phyloP scores from a whole-genome alignment of 2,797 vertebrate genomes.

The Ataeniobius toweri region DNA sequence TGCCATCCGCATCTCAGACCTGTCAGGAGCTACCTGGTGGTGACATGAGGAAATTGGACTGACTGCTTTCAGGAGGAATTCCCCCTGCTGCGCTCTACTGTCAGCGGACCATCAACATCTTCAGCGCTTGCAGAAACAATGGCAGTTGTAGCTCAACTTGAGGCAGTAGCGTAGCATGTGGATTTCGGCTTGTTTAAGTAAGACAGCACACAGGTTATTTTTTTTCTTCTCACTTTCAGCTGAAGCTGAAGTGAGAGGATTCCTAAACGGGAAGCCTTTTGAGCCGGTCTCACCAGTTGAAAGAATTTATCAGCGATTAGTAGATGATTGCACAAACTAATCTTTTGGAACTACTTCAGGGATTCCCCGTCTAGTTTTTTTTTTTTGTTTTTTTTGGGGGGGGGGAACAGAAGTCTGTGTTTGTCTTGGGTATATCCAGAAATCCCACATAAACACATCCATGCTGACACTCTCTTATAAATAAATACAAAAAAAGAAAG shows the following conservation, averaged over 20 bases:
- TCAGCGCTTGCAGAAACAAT: constrained; percentile 46
- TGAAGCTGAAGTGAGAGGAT: constrained; percentile 38
- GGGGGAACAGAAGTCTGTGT: constrained; percentile 73
- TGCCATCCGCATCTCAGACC: constrained; percentile 83
- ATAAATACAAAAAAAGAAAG: constrained; percentile 38
- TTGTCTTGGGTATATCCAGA: constrained; percentile 72
- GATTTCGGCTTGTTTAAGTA: constrained; percentile 50
- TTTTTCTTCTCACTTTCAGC: constrained; percentile 24
- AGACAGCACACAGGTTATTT: constrained; percentile 12
- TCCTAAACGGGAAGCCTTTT: constrained; percentile 54
- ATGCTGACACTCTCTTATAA: constrained; percentile 16
- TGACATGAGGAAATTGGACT: constrained; percentile 85
- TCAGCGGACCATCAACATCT: constrained; percentile 65
- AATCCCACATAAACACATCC: constrained; percentile 9
- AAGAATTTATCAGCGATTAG: constrained; percentile 92
- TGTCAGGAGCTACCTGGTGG: constrained; percentile 85
- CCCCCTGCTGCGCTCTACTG: constrained; percentile 39
- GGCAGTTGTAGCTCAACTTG: constrained; percentile 27
- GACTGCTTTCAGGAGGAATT: constrained; percentile 65
- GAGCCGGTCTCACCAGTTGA: constrained; percentile 80
- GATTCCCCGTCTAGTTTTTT: constrained; percentile 80
- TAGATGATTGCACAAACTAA: constrained; percentile 90
- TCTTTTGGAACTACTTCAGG: constrained; percentile 87
- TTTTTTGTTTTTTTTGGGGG: constrained; percentile 49
- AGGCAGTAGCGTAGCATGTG: constrained; percentile 30